Percentiles rank a stretch among this genome's conserved stretches.
These are phyloP conservation scores for rat (Rattus norvegicus) DNA, from an alignment of 2,113 vertebrate genomes.

Conservation along the genomic window DNA sequence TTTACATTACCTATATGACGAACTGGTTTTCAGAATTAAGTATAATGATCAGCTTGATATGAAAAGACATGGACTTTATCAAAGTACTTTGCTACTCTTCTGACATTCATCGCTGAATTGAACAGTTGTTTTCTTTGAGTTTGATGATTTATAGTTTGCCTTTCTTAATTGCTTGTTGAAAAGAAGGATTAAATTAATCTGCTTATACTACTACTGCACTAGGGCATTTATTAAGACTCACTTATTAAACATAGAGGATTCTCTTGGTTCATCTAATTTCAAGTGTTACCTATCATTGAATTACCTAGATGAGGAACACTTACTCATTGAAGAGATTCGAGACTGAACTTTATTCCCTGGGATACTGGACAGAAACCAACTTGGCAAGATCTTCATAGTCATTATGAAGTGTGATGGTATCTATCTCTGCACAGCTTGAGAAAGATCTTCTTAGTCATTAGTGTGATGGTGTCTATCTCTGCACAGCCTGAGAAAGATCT, in stretches of 20 bases:
- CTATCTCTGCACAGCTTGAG: too few relatives aligned
- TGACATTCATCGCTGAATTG: slow-evolving; percentile 46
- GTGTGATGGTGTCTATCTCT: too few relatives aligned
- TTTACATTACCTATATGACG: background rate
- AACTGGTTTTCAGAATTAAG: slow-evolving; percentile 56
- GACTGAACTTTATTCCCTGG: slow-evolving; percentile 63
- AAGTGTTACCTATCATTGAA: slow-evolving; percentile 82
- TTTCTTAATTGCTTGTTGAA: slow-evolving; percentile 79
- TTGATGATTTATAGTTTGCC: slow-evolving; percentile 61
- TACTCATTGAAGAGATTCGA: slow-evolving; percentile 79
- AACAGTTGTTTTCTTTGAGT: slow-evolving; percentile 57
- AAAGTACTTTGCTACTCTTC: background rate
- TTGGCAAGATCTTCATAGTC: slow-evolving; percentile 16
- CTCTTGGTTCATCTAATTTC: slow-evolving; percentile 77
- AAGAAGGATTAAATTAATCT: slow-evolving; percentile 82
- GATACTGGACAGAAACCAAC: slow-evolving; percentile 78
- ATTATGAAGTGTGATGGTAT: too few relatives aligned
- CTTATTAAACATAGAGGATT: slow-evolving; percentile 78
- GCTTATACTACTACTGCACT: slow-evolving; percentile 67
- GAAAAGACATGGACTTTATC: slow-evolving; percentile 29
- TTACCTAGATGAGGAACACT: slow-evolving; percentile 70
- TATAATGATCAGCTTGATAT: slow-evolving; percentile 14
- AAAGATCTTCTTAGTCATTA: too few relatives aligned
- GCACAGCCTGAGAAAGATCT: slow-evolving; percentile 48
- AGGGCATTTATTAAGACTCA: slow-evolving; percentile 76